These are phyloP conservation scores for Gonioctena quinquepunctata DNA, from an alignment of 1,140 invertebrate genomes.

Conservation along the genomic window DNA sequence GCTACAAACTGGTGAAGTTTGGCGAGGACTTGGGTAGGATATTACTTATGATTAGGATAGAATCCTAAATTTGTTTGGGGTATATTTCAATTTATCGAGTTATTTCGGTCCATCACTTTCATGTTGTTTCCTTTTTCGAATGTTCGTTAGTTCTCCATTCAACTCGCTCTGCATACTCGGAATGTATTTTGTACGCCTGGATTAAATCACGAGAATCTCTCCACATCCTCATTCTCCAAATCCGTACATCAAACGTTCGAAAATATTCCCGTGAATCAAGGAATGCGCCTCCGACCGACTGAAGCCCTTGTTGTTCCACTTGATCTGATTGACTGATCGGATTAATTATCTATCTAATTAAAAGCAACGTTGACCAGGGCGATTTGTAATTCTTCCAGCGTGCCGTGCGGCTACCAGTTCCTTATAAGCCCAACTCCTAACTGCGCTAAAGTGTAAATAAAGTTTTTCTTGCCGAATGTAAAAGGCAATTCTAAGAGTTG, in stretches of 20 bases:
- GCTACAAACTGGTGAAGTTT: too few species aligned
- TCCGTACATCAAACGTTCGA: slow-evolving; percentile 10
- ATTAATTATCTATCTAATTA: slow-evolving; percentile 31
- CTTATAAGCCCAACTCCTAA: slow-evolving; percentile 25
- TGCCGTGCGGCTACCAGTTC: neutral
- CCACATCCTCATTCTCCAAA: slow-evolving; percentile 2
- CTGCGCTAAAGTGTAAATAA: slow-evolving; percentile 41
- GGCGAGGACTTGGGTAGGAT: too few species aligned
- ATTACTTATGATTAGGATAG: too few species aligned
- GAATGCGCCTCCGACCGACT: neutral
- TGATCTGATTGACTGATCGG: slow-evolving; percentile 35
- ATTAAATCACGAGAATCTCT: neutral
- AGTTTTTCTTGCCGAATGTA: slow-evolving; percentile 36
- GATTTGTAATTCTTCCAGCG: slow-evolving; percentile 24
- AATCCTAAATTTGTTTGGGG: too few species aligned
- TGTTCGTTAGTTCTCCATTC: too few species aligned
- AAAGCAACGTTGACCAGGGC: slow-evolving; percentile 10
- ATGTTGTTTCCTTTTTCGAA: too few species aligned
- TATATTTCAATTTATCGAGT: too few species aligned
- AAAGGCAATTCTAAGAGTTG: slow-evolving; percentile 27
- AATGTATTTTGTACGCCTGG: too few species aligned
- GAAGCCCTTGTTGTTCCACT: slow-evolving; percentile 10
- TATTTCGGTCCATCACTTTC: too few species aligned
- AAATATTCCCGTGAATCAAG: slow-evolving; percentile 4
- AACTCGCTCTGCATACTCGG: too few species aligned